Conservation (phyloP, 2,797 vertebrate genomes). For the Hirundo rustica region DNA sequence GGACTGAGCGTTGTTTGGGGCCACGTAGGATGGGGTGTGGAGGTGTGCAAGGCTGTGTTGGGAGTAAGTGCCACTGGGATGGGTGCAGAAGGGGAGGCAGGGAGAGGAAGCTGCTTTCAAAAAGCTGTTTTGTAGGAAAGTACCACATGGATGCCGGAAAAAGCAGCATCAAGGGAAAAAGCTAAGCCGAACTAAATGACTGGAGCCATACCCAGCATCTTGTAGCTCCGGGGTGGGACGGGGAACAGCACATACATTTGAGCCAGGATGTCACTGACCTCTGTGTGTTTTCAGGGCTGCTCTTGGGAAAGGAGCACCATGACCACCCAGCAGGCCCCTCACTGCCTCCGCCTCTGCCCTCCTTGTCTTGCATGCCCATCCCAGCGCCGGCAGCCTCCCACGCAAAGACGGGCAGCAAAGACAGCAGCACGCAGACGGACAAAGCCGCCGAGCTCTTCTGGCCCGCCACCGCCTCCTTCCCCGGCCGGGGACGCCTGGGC, state of each 20-base stretch:
- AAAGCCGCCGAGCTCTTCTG: conserved; percentile 78
- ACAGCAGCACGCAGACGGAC: conserved; percentile 85
- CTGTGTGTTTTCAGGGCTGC: conserved; percentile 65
- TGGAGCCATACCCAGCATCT: neutral
- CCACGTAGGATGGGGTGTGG: accelerated
- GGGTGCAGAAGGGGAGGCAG: neutral
- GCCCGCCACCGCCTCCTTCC: conserved; percentile 73
- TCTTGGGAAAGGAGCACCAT: conserved; percentile 75
- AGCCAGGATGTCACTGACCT: neutral
- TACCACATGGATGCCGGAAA: neutral
- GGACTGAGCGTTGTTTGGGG: neutral
- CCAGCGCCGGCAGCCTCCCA: conserved; percentile 65
- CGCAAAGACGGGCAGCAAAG: conserved; percentile 81
- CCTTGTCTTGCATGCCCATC: conserved; percentile 44
- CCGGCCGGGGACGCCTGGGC: conserved; percentile 71
- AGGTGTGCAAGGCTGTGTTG: accelerated
- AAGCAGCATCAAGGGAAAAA: neutral
- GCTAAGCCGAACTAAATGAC: neutral
- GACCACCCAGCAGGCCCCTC: conserved; percentile 48
- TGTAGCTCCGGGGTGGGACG: accelerated
- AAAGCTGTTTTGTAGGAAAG: neutral
- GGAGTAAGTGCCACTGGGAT: neutral
- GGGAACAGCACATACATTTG: neutral
- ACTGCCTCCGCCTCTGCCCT: conserved; percentile 39
- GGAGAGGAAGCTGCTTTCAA: neutral